Evolutionary conservation across 2,888 invertebrate genomes (phyloP).

Genomic region (Orthosia gracilis): DNA sequence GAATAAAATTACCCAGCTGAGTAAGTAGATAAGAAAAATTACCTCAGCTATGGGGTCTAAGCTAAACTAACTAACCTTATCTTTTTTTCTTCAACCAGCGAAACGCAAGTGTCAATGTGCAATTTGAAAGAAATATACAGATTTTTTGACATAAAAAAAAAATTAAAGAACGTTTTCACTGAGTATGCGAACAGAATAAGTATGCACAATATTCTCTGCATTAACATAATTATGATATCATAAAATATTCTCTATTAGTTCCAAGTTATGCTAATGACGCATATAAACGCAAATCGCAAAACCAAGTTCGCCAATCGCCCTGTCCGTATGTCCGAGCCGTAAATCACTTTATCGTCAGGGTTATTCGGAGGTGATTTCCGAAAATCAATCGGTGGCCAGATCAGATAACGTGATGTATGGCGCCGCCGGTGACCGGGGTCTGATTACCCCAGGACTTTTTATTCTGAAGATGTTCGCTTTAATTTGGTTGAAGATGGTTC

Average conservation of each 20-base stretch:
- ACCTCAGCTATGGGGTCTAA: too few relatives aligned
- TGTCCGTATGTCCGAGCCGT: constrained; percentile 73
- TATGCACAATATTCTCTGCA: too few relatives aligned
- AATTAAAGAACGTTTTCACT: too few relatives aligned
- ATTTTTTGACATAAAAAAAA: too few relatives aligned
- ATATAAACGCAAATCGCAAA: too few relatives aligned
- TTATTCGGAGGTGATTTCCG: constrained; percentile 85
- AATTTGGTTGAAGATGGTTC: constrained; percentile 32
- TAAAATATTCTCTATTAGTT: neutral
- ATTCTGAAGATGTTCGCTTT: constrained; percentile 47
- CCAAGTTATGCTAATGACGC: neutral
- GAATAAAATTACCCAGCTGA: too few relatives aligned
- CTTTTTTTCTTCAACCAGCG: too few relatives aligned
- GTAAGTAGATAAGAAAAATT: too few relatives aligned
- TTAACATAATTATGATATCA: neutral
- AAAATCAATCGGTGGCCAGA: constrained; percentile 83
- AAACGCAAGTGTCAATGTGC: too few relatives aligned
- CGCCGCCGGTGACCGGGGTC: constrained; percentile 41
- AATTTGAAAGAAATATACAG: too few relatives aligned
- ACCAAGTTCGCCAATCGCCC: constrained; percentile 31
- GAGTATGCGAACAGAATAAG: too few relatives aligned
- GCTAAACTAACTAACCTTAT: too few relatives aligned
- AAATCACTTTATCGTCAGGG: constrained; percentile 83
- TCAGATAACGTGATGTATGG: constrained; percentile 84
- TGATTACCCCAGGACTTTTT: constrained; percentile 45